Evolutionary conservation across 2,797 vertebrate genomes (phyloP), one percentile per base, ranked within the genome.

Genomic region (Cryptoprocta ferox): DNA sequence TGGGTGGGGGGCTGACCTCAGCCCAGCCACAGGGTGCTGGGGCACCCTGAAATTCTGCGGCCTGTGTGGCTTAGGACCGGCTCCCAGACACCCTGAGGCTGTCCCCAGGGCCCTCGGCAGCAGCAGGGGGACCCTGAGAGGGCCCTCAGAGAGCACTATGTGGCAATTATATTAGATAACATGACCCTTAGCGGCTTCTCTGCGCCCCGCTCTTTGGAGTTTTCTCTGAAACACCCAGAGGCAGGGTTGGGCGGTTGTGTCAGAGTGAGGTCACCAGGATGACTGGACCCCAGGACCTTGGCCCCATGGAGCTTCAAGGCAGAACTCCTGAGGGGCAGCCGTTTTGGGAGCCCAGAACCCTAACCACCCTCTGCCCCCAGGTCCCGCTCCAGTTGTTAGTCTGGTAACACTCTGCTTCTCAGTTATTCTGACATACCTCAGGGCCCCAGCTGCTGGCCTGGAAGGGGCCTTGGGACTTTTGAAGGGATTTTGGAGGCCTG

Each of bases 151-250:
- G 39, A 61, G 30, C n/a, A 30, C 19, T 1, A 2, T 0, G 4
- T 19, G 28, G 70, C 6, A 28, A 70, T 59, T 10, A 13, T 3
- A 0, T 45, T 13, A 21, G 61, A 61, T n/a, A 26, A 65, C 0
- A 2, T 0, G 5, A 50, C n/a, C 76, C 14, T 50, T 30, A 0
- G 56, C 11, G 48, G 63, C 3, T 26, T 75, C 75, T 68, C 30
- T 1, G 3, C 6, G 19, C 35, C 56, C 26, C 1, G 7, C 19
- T 1, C 12, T 50, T 11, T 32, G 50, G 66, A 71, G 37, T 73
- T 78, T 83, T 59, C 79, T 85, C 96, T 56, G 39, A 91, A 94
- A 95, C 26, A 94, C 37, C 61, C 88, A 68, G 84, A 81, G 35
- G 32, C 7, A 26, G 88, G 76, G 18, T 28, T 68, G 15, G 37